Base-by-base conservation (phyloP, 2,888 invertebrate species). In the Cremastinae sp. region DNA sequence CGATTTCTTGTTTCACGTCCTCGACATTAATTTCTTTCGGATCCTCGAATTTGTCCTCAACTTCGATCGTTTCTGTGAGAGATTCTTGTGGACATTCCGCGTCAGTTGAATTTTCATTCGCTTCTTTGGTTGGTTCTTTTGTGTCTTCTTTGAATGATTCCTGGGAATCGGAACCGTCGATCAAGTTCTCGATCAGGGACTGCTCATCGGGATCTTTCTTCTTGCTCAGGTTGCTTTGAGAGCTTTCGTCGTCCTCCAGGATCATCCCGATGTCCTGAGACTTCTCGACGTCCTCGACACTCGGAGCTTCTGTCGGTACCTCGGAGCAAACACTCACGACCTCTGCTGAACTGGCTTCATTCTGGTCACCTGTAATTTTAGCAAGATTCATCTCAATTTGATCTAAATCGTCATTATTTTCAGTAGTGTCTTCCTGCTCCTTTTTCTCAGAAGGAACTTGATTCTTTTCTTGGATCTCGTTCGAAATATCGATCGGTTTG, bases 251-350 rank as follows among this genome's bases (percentile, higher is more conserved):
- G 8, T 85, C 86, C 58, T 87, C 86, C 37, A 86, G 74, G 61
- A 87, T 87, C 56, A 83, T 75, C 70, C 85, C 83, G 22, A 86
- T 87, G 4, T 86, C 86, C 53, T 86, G 84, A 0, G 86, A 85
- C 47, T 86, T 86, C 45, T 86, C 87, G 1, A 80, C 82, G 41
- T 86, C 86, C 20, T 87, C 87, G 1, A 79, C 73, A 55, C 81
- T 83, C 10, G 82, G 80, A 28, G 80, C 70, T 39, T 86, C 85
- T 20, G 59, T 75, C 9, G 84, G 82, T 22, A 83, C 61, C 73
- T 85, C 85, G 3, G 86, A 84, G 28, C 84, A 82, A 43, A 81
- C 78, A 22, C 84, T 86, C 10, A 77, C 77, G 1, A 78, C 79
- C 75, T 85, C 85, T 4, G 81, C 74, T 0, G 82, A 80, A 9